phyloP scores from a whole-genome alignment of 2,888 invertebrate species.

The Malthinus seriepunctatus region DNA sequence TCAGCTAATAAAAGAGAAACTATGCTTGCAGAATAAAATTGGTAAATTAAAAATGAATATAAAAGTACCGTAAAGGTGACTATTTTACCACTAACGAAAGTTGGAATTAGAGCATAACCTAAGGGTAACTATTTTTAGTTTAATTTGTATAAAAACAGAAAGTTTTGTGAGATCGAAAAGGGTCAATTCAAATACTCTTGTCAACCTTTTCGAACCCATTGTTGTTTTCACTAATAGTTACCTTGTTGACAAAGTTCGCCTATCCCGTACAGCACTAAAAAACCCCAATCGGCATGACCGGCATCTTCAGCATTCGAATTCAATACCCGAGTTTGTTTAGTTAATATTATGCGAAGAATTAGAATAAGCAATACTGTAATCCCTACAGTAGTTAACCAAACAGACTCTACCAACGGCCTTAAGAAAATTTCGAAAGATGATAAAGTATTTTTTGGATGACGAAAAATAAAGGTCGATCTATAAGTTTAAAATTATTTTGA shows the following conservation, averaged over 20 bases:
- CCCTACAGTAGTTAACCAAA: slow-evolving; percentile 59
- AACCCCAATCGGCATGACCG: slow-evolving; percentile 9
- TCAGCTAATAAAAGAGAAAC: slow-evolving; percentile 68
- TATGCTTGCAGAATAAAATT: slow-evolving; percentile 72
- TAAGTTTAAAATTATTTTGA: neutral
- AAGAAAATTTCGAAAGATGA: slow-evolving; percentile 66
- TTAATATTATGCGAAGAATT: slow-evolving; percentile 38
- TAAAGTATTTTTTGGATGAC: slow-evolving; percentile 65
- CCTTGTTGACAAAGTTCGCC: slow-evolving; percentile 43
- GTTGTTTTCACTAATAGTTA: slow-evolving; percentile 14
- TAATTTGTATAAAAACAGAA: neutral
- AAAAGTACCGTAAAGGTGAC: slow-evolving; percentile 47
- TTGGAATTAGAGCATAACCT: slow-evolving; percentile 41
- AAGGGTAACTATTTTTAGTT: neutral
- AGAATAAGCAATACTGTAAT: slow-evolving; percentile 37
- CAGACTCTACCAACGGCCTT: slow-evolving; percentile 61
- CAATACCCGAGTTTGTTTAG: slow-evolving; percentile 1
- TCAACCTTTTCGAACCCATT: neutral
- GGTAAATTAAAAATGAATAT: slow-evolving; percentile 65
- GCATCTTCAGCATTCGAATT: neutral
- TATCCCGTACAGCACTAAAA: slow-evolving; percentile 9
- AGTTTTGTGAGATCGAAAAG: neutral
- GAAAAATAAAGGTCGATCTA: slow-evolving; percentile 65
- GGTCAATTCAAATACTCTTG: neutral
- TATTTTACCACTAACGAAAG: slow-evolving; percentile 41